Base-by-base conservation (phyloP, 2,113 vertebrate species). In the Hipposideros armiger region DNA sequence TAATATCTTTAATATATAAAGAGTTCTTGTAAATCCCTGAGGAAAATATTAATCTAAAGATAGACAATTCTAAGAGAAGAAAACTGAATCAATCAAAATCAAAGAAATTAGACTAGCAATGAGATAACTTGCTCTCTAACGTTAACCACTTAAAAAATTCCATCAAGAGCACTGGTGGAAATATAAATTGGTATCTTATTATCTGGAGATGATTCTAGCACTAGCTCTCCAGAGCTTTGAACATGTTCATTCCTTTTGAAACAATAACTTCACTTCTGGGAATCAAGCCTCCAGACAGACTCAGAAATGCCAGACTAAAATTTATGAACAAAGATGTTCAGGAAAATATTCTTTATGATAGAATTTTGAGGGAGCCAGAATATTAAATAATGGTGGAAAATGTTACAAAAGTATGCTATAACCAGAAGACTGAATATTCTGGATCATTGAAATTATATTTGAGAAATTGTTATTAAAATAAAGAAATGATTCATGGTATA, bases 221-320 rank as follows among this genome's bases (percentile, higher is more conserved):
- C 36, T 50, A 91, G 82, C 36, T 88, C 60, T 93, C 83, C 40
- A 58, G 60, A 85, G 76, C 74, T 95, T 93, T 96, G 60, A 78
- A 87, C 92, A 87, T 66, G 72, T 85, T 90, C 52, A 70, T 87
- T 95, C 56, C 52, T 97, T 95, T 90, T 80, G 85, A 92, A 80
- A 90, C 11, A 62, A 24, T 91, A 88, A 90, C 60, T 74, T 47
- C 28, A 76, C 81, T 87, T 96, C 76, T 85, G 60, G 74, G 82
- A 94, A 94, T 95, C 76, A 84, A 96, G 72, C 58, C 66, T 84
- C 70, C 26, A 15, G 28, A 81, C 50, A 94, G 60, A 97, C 92
- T 97, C 76, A 85, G 74, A 94, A 81, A 52, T 85, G 78, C 89
- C 77, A 95, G 28, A 85, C 17, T 20, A 92, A 93, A 36, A 94